A percentile compares a stretch with the other conserved stretches of the same genome.
Conservation (phyloP, 2,888 invertebrate genomes). For the Chalcis sispes region DNA sequence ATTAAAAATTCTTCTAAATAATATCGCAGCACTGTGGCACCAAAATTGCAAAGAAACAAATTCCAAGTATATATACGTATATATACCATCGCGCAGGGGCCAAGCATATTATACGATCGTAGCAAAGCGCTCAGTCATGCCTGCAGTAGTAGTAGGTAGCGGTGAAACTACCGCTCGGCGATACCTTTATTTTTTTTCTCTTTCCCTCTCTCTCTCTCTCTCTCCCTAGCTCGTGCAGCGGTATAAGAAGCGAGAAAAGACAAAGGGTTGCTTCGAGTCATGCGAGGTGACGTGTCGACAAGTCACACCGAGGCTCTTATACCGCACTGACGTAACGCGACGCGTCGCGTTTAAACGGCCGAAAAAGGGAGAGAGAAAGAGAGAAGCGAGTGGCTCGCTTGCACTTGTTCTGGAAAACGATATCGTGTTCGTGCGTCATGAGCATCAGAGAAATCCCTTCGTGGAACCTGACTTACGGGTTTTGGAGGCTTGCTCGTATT, state of each 20-base stretch:
- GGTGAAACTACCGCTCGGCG: too few species aligned
- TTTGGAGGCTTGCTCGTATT: not conserved
- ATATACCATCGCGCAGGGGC: too few species aligned
- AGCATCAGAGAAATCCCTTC: constrained; percentile 32
- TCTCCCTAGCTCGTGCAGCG: too few species aligned
- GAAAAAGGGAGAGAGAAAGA: constrained; percentile 18
- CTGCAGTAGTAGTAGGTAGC: too few species aligned
- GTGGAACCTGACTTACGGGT: constrained; percentile 10
- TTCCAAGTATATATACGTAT: too few species aligned
- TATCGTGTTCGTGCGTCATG: constrained; percentile 28
- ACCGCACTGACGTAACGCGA: constrained; percentile 61
- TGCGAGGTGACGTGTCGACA: constrained; percentile 74
- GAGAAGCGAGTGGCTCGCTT: constrained; percentile 25
- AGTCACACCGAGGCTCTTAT: constrained; percentile 56
- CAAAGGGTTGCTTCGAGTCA: constrained; percentile 66
- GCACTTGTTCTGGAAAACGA: constrained; percentile 53
- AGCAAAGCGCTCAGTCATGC: constrained; percentile 71
- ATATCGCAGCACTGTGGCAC: too few species aligned
- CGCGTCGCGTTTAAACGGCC: constrained; percentile 41
- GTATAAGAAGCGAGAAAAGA: constrained; percentile 41
- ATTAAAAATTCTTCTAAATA: too few species aligned
- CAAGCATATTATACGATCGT: too few species aligned
- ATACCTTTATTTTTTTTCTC: not conserved
- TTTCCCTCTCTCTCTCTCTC: constrained; percentile 30
- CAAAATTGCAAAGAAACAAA: too few species aligned